Percentiles rank a stretch among this genome's conserved stretches.
These are phyloP conservation scores for Sebastiscus tertius DNA, from an alignment of 2,797 vertebrate genomes.

Conservation along the genomic window DNA sequence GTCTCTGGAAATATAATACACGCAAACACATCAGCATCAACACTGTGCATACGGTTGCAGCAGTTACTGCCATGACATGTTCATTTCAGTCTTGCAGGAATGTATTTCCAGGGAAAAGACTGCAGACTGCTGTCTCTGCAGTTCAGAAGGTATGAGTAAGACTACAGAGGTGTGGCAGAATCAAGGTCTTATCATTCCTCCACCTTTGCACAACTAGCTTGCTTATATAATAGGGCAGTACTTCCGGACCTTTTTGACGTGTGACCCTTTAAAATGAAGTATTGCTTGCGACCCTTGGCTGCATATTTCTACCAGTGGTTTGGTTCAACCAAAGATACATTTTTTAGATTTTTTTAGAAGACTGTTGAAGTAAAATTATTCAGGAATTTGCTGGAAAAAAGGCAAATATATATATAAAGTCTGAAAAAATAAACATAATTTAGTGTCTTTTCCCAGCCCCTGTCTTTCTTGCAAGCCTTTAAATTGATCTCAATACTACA, in stretches of 20 bases:
- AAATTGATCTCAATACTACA: neutral
- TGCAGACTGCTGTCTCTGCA: neutral
- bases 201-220: neutral
- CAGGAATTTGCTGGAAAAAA: neutral
- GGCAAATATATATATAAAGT: neutral
- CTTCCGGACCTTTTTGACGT: neutral
- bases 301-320: neutral
- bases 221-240: neutral
- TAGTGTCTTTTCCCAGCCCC: no score
- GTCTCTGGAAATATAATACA: neutral
- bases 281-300: neutral
- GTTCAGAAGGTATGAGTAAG: neutral
- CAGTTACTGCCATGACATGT: neutral
- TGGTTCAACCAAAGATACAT: neutral
- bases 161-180: constrained; percentile 5
- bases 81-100: neutral
- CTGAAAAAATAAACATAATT: neutral
- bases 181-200: neutral
- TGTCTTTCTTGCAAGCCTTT: neutral
- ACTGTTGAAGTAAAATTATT: neutral
- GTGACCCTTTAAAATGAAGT: neutral
- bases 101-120: neutral
- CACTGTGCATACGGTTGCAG: neutral
- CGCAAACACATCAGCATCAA: neutral
- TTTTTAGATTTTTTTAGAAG: neutral